Base-by-base conservation (phyloP, 2,113 vertebrate genomes). In the Galeopterus variegatus region DNA sequence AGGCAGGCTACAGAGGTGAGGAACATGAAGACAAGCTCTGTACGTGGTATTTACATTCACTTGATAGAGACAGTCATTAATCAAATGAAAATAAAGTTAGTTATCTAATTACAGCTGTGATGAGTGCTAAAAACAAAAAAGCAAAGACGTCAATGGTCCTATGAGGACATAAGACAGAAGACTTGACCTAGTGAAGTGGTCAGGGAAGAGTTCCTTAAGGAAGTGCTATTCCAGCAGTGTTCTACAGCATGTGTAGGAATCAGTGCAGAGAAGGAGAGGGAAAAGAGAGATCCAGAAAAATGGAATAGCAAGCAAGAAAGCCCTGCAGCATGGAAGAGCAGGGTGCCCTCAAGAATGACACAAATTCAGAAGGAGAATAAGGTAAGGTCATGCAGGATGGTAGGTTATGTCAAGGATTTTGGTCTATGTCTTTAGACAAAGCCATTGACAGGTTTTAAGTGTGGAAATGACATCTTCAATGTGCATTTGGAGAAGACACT, bases 401-500 rank as follows among this genome's bases (percentile, higher is more conserved):
- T 92, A 96, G 45, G 72, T 18, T 26, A 11, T 31, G 17, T 56
- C 85, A 76, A 90, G n/a, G 56, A 93, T 56, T 73, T 77, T 31
- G 31, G 26, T 60, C 10, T 62, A 65, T 76, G 13, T 67, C 67
- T 94, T 64, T 26, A 89, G 33, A 75, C n/a, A 93, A 92, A 81
- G 36, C 48, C 33, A 87, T 41, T 56, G 41, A 90, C 65, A 84
- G 13, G 76, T 80, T 72, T 75, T 60, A 75, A 48, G 13, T 31
- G 65, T 52, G 70, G 31, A 48, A 79, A 82, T 58, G 41, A 60
- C 18, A 65, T 48, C 17, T 19, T 94, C 19, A 4, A 26, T 92
- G 90, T 90, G 80, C 26, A 76, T 80, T 72, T 67, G 45, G 50
- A 93, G 80, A 88, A 81, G 31, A 76, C 13, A 60, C n/a, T 69